Base-by-base conservation (phyloP, 2,888 invertebrate species). In the Mycalesis mineus region DNA sequence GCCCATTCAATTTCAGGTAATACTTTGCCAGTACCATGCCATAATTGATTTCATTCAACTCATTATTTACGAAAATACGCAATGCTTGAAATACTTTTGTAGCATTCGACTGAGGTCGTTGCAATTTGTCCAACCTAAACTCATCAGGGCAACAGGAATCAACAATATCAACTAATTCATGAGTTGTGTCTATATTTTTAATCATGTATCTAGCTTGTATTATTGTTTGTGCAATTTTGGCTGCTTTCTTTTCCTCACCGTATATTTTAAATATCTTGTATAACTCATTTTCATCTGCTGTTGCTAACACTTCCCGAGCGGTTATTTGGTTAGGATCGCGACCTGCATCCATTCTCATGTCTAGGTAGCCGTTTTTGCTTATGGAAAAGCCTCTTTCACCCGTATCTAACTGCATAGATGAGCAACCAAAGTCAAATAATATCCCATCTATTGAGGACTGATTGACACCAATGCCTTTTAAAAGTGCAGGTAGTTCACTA, bases 61-160 rank as follows among this genome's bases (percentile, higher is more conserved):
- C 98, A 79, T 98, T 96, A 77, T 98, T 98, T 0, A 98, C 96
- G 82, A 98, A 98, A 71, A 98, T 98, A 60, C 98, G 91, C 61
- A 98, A 80, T 0, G 98, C 98, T 89, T 97, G 92, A 84, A 98
- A 98, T 0, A 96, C 94, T 90, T 97, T 97, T 0, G 97, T 98
- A 0, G 98, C 98, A 60, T 92, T 92, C 71, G 98, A 97, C 2
- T 94, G 85, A 1, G 91, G 92, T 61, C 96, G 89, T 57, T 94
- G 93, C 7, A 97, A 72, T 79, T 94, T 94, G 75, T 98, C 97
- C 15, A 91, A 71, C 48, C 93, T 82, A 40, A 88, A 68, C 49
- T 91, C 88, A 67, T 92, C 89, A 0, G 91, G 84, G 60, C 91
- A 90, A 44, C 93, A 92, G 0, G 92, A 91, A 57, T 92, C 91